A percentile compares a stretch with the other conserved stretches of the same genome.
phyloP scores from a whole-genome alignment of 2,888 invertebrate species.

The Eupithecia inturbata region DNA sequence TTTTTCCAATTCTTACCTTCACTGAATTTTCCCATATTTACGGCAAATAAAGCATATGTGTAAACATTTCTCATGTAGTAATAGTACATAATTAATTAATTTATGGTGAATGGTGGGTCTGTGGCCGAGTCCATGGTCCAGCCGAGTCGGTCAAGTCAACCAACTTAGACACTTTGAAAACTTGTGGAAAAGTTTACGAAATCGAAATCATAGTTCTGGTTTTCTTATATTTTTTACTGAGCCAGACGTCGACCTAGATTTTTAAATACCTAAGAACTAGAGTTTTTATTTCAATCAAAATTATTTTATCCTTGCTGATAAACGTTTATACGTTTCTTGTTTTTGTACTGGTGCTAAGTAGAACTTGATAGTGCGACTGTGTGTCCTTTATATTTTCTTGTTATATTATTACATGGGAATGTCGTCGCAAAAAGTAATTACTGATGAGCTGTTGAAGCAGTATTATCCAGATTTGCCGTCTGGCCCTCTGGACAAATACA shows the following conservation, averaged over 20 bases:
- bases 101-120: no score
- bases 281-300: not conserved
- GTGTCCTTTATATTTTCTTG: not conserved
- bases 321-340: not conserved
- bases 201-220: not conserved
- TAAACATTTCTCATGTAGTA: no score
- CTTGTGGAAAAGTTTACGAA: not conserved
- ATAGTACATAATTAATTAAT: no score
- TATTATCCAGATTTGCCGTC: conserved; percentile 84
- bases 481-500: conserved; percentile 86
- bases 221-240: not conserved
- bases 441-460: conserved; percentile 65
- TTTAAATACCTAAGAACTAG: not conserved
- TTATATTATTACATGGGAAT: conserved; percentile 16
- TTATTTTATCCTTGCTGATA: not conserved
- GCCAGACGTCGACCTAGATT: not conserved
- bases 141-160: no score
- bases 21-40: not conserved
- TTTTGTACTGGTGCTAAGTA: not conserved
- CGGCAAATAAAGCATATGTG: no score
- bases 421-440: conserved; percentile 45
- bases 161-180: not conserved
- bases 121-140: no score
- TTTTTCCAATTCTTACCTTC: no score
- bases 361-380: not conserved